phyloP scores from a whole-genome alignment of 1,140 invertebrate genomes.

The Aphis craccivora region DNA sequence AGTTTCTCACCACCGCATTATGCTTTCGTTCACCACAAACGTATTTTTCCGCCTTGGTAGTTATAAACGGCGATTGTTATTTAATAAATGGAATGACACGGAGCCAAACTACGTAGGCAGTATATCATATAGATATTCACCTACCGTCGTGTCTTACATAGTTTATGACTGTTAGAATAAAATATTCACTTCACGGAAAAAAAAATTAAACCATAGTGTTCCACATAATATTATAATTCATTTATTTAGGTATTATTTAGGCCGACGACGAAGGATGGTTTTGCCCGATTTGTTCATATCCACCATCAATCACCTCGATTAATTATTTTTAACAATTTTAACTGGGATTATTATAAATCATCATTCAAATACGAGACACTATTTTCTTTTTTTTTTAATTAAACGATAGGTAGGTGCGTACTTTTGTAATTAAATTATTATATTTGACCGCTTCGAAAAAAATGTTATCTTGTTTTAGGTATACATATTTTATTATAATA shows the following conservation, averaged over 20 bases:
- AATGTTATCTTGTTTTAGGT: neutral
- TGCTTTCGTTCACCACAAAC: neutral
- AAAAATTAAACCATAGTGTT: neutral
- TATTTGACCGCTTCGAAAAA: neutral
- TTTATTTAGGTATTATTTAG: neutral
- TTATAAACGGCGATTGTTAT: neutral
- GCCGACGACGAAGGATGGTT: neutral
- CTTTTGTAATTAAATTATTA: neutral
- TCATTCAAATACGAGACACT: neutral
- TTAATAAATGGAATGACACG: conserved; percentile 29
- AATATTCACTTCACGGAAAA: neutral
- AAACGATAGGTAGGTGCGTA: neutral
- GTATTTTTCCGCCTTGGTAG: conserved; percentile 4
- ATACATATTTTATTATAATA: neutral
- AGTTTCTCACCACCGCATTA: neutral
- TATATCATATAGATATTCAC: neutral
- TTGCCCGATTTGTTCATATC: neutral
- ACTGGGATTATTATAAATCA: neutral
- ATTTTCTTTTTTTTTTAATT: neutral
- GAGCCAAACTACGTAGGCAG: neutral
- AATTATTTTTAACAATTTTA: neutral
- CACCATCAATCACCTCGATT: neutral
- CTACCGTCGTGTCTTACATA: neutral
- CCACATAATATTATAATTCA: neutral
- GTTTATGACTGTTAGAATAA: neutral